phyloP scores from a whole-genome alignment of 1,140 invertebrate genomes.

The Centruroides vittatus region DNA sequence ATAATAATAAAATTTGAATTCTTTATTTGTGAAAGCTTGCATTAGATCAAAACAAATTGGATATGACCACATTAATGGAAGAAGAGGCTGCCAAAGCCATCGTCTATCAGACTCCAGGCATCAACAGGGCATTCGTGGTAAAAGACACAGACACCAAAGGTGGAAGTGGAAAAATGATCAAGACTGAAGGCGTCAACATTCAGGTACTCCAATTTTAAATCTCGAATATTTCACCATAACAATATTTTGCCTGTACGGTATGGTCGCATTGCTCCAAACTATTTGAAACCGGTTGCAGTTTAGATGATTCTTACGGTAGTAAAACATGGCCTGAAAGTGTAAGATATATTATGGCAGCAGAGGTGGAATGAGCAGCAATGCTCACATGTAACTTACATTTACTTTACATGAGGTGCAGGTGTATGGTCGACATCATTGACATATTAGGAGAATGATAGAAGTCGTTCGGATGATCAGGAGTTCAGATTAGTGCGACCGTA shows the following conservation, averaged over 20 bases:
- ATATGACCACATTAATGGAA: conserved; percentile 62
- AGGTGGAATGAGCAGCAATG: no score
- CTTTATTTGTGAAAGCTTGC: conserved; percentile 36
- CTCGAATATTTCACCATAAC: not conserved
- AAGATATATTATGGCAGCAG: no score
- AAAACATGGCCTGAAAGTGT: no score
- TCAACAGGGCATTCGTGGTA: conserved; percentile 18
- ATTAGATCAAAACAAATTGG: conserved; percentile 33
- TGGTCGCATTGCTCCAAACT: not conserved
- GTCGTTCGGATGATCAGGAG: no score
- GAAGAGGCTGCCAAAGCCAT: conserved; percentile 48
- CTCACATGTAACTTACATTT: no score
- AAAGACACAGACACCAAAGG: conserved; percentile 14
- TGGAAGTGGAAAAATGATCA: conserved; percentile 29
- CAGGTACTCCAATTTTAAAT: conserved; percentile 26
- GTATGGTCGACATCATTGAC: no score
- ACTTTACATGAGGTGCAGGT: no score
- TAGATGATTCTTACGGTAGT: no score
- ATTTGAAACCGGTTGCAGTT: no score
- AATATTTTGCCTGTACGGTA: no score
- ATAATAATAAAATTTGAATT: not conserved
- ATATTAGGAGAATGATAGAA: no score
- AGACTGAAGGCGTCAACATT: conserved; percentile 93
- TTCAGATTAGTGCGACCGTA: no score
- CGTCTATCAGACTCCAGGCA: conserved; percentile 13